phyloP scores from a whole-genome alignment of 2,888 invertebrate species.

The Luperina nickerlii region DNA sequence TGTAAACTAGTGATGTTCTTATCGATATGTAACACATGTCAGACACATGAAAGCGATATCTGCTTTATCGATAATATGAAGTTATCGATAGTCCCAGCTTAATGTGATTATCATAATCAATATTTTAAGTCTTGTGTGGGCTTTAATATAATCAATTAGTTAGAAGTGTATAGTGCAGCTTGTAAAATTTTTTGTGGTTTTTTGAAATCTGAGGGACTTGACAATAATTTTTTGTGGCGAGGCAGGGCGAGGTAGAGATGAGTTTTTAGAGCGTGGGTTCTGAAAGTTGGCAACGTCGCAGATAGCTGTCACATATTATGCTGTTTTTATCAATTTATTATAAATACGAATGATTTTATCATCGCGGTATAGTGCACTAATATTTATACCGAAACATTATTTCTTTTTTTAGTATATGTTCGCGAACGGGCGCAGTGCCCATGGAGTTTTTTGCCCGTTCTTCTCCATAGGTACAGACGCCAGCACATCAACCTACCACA shows the following conservation, averaged over 20 bases:
- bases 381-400: not conserved
- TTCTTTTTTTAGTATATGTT: no score
- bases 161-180: slow-evolving; percentile 9
- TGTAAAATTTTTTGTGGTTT: slow-evolving; percentile 11
- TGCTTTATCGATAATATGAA: slow-evolving; percentile 48
- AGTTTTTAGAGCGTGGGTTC: not conserved
- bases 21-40: slow-evolving; percentile 45
- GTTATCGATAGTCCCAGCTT: slow-evolving; percentile 56
- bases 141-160: slow-evolving; percentile 42
- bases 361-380: not conserved
- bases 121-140: slow-evolving; percentile 43
- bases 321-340: not conserved
- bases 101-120: slow-evolving; percentile 32
- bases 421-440: no score
- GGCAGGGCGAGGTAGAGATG: not conserved
- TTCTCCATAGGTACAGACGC: no score
- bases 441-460: no score
- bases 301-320: not conserved
- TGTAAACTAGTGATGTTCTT: slow-evolving; percentile 48
- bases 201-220: not conserved
- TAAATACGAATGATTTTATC: not conserved
- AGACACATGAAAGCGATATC: slow-evolving; percentile 27
- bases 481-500: no score
- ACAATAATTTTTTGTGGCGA: no score
- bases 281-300: not conserved